Evolutionary conservation across 2,113 vertebrate genomes (phyloP).

Genomic region (Sturnira hondurensis): DNA sequence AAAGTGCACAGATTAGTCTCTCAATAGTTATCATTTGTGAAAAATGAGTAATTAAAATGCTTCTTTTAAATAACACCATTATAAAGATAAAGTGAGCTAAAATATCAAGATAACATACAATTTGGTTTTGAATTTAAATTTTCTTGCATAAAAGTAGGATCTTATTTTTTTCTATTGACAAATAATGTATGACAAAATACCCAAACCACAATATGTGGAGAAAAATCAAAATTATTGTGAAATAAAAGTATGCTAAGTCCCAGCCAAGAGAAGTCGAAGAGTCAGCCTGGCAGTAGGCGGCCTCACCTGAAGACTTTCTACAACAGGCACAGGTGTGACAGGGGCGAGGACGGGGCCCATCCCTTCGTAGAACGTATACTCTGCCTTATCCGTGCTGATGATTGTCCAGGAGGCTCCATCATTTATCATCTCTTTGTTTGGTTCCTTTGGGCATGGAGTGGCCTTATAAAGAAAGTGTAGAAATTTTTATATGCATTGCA

Average conservation of each 20-base stretch:
- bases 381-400: constrained; percentile 99
- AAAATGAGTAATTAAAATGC: not conserved
- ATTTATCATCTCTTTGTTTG: constrained; percentile 99
- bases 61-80: constrained; percentile 4
- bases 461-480: constrained; percentile 83
- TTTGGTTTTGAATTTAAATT: not conserved
- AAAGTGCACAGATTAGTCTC: not conserved
- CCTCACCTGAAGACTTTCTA: constrained; percentile 97
- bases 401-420: constrained; percentile 99
- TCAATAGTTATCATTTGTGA: not conserved
- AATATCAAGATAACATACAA: not conserved
- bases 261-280: not conserved
- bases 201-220: not conserved
- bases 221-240: not conserved
- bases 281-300: not conserved
- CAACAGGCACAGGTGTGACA: constrained; percentile 98
- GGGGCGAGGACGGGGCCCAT: constrained; percentile 98
- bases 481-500: not conserved
- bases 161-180: constrained; percentile 7
- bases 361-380: constrained; percentile 99
- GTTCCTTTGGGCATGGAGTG: constrained; percentile 99
- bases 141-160: not conserved
- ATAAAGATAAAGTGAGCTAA: constrained; percentile 26
- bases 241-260: not conserved
- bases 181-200: not conserved